phyloP scores from a whole-genome alignment of 2,888 invertebrate species.

The Eristalis tenax region DNA sequence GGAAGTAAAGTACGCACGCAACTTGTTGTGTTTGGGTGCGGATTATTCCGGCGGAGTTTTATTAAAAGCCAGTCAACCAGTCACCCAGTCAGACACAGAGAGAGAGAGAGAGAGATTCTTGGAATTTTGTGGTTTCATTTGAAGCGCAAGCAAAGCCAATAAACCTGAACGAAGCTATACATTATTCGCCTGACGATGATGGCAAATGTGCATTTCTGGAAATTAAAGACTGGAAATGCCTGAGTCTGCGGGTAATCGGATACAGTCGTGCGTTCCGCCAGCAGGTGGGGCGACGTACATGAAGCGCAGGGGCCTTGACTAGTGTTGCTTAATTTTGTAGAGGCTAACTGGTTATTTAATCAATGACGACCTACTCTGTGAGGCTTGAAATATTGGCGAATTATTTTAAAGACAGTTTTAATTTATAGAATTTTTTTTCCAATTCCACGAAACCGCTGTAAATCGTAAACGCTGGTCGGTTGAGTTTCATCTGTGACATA shows the following conservation, averaged over 20 bases:
- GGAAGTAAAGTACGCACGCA: not conserved
- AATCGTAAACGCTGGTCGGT: too few species aligned
- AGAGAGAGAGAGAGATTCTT: not conserved
- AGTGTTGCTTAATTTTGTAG: not conserved
- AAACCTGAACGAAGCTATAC: conserved; percentile 14
- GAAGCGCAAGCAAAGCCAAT: conserved; percentile 18
- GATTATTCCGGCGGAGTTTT: not conserved
- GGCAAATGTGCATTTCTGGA: not conserved
- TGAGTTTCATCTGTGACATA: too few species aligned
- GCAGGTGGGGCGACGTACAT: not conserved
- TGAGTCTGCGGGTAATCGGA: not conserved
- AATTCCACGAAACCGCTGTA: too few species aligned
- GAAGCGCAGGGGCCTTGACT: not conserved
- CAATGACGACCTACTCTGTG: too few species aligned
- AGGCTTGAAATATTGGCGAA: too few species aligned
- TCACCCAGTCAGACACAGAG: not conserved
- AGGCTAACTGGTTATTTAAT: too few species aligned
- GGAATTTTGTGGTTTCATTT: conserved; percentile 29
- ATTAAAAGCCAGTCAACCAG: not conserved
- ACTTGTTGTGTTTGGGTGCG: conserved; percentile 11
- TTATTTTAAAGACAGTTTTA: too few species aligned
- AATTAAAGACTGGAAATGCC: not conserved
- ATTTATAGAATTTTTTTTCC: too few species aligned
- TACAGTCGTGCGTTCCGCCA: not conserved
- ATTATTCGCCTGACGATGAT: not conserved